A percentile compares a stretch with the other conserved stretches of the same genome.
Conservation (phyloP, 2,113 vertebrate genomes). For the Ginglymostoma cirratum region DNA sequence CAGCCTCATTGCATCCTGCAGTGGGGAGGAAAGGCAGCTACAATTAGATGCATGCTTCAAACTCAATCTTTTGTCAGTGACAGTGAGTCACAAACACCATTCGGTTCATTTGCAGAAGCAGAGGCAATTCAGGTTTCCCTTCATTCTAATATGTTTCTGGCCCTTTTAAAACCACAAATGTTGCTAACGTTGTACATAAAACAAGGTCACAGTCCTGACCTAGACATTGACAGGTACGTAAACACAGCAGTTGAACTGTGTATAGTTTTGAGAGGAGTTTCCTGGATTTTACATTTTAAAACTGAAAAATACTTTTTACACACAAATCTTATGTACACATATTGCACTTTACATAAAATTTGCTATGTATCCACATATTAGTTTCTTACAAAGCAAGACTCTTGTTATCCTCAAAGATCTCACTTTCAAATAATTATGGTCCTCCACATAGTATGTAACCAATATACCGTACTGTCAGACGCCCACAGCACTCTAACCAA, state of each 20-base stretch:
- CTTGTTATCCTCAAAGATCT: not conserved
- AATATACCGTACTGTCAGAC: not conserved
- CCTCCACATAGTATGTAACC: not conserved
- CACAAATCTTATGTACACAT: not conserved
- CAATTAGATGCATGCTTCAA: not conserved
- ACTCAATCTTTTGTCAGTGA: not conserved
- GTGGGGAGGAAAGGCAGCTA: constrained; percentile 4
- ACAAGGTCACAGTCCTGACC: not conserved
- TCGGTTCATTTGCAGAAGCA: not conserved
- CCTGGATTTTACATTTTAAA: not conserved
- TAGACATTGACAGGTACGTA: not conserved
- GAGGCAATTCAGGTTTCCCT: not conserved
- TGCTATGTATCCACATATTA: not conserved
- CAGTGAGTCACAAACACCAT: not conserved
- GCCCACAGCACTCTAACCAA: not conserved
- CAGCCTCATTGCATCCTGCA: constrained; percentile 82
- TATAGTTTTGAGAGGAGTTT: not conserved
- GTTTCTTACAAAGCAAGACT: not conserved
- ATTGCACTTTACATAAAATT: not conserved
- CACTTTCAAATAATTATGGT: not conserved
- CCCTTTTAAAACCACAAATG: not conserved
- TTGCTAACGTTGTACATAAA: not conserved
- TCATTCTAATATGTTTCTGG: not conserved
- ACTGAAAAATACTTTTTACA: not conserved
- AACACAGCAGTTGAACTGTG: not conserved